Evolutionary conservation across 1,140 invertebrate species (phyloP), one percentile per base, ranked within the genome.

Genomic region (Sitobion miscanthi): DNA sequence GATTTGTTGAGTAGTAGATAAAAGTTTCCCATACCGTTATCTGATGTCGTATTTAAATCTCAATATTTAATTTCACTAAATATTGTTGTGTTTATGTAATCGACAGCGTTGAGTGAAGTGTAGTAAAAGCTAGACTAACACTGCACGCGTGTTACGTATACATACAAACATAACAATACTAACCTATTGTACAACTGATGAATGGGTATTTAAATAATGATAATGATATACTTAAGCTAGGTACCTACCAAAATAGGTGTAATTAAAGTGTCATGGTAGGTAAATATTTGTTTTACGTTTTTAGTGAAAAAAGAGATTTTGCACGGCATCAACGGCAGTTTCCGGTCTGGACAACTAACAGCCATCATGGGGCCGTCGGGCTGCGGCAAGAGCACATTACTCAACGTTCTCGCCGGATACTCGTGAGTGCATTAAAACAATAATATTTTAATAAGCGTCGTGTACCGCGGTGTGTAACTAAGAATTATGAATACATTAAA

Each of bases 381-480:
- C 14, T 97, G 98, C 3, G 98, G 98, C n/a, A 99, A 99, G 95
- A 98, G 97, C 49, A 98, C 98, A 0, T 95, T 98, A 14, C 95
- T 98, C 8, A 98, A 98, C 94, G 96, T 98, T 94, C 95, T 98
- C 25, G 97, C 97, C n/a, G 97, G 97, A 94, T 98, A 95, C 94
- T 95, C 94, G 95, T 95, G 94, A 94, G 96, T 96, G 90, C 14
- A 90, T 89, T 89, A 54, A 69, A 57, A 57, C 49, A 89, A 25
- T 89, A 89, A 11, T 42, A 38, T 89, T 52, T 23, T 38, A 83
- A 47, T 85, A 47, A 42, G 25, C 17, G n/a, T 85, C 35, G 42
- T 89, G 47, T 54, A 35, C 23, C 62, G 14, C 2, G 4, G 45
- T 47, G 30, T 85, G 38, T 49, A 86, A 85, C 20, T 47, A 21